A percentile compares a stretch with the other conserved stretches of the same genome.
phyloP scores from a whole-genome alignment of 1,140 invertebrate species.

The Choristoneura fumiferana region DNA sequence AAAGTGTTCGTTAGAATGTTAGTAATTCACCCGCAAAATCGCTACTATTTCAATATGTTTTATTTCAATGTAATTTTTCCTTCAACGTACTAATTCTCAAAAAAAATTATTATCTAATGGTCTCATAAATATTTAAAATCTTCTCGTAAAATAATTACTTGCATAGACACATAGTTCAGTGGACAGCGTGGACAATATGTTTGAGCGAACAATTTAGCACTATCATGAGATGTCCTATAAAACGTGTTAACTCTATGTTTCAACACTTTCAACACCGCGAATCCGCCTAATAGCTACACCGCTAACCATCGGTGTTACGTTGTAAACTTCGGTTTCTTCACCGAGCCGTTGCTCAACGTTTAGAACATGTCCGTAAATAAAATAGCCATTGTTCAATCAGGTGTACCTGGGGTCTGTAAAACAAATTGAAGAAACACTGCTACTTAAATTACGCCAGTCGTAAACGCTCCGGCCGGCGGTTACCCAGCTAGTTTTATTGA shows the following conservation, averaged over 20 bases:
- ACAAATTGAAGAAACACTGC: conserved; percentile 38
- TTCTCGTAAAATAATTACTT: background rate
- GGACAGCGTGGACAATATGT: background rate
- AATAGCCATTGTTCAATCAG: conserved; percentile 11
- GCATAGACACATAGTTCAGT: conserved; percentile 2
- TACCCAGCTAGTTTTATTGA: conserved; percentile 64
- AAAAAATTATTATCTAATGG: too few species aligned
- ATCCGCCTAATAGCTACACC: background rate
- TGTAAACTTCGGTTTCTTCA: conserved; percentile 4
- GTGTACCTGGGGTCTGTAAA: conserved; percentile 4
- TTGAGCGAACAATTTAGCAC: conserved; percentile 7
- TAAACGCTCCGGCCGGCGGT: conserved; percentile 45
- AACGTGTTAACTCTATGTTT: conserved; percentile 14
- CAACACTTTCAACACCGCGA: conserved; percentile 8
- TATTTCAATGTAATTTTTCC: too few species aligned
- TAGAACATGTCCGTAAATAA: conserved; percentile 10
- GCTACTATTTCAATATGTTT: too few species aligned
- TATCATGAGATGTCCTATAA: conserved; percentile 4
- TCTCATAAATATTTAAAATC: too few species aligned
- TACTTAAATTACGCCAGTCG: conserved; percentile 43
- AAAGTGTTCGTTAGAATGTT: too few species aligned
- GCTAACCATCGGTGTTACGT: conserved; percentile 13
- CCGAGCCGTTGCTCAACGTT: conserved; percentile 10
- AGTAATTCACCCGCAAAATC: too few species aligned
- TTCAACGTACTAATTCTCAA: too few species aligned